Evolutionary conservation across 1,140 invertebrate species (phyloP).

Genomic region (Solenopsis fugax): DNA sequence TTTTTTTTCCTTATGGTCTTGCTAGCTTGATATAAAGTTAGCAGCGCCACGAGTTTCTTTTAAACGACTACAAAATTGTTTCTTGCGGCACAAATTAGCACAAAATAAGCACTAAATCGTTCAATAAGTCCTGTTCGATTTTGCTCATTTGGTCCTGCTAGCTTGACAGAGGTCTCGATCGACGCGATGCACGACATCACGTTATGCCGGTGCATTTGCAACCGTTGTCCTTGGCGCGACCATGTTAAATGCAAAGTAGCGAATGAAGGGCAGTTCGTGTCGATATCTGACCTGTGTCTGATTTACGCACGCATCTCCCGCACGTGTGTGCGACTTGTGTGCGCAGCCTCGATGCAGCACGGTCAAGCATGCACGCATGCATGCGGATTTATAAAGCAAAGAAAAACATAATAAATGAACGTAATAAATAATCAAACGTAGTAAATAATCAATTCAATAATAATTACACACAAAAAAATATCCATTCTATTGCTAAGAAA

Average conservation of each 20-base stretch:
- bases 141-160: too few species aligned
- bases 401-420: background rate
- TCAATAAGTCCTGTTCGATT: too few species aligned
- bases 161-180: too few species aligned
- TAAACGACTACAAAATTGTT: too few species aligned
- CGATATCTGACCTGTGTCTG: conserved; percentile 28
- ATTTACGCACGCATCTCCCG: conserved; percentile 31
- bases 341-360: conserved; percentile 14
- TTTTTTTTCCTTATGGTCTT: too few species aligned
- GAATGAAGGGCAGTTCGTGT: conserved; percentile 22
- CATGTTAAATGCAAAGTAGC: conserved; percentile 49
- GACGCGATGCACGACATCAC: background rate
- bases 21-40: too few species aligned
- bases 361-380: background rate
- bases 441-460: background rate
- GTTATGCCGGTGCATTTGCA: conserved; percentile 40
- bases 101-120: too few species aligned
- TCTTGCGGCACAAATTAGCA: too few species aligned
- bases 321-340: conserved; percentile 17
- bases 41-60: too few species aligned
- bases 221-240: conserved; percentile 20
- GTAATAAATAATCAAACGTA: too few species aligned
- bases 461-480: too few species aligned
- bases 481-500: too few species aligned
- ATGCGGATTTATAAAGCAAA: background rate